A percentile compares a stretch with the other conserved stretches of the same genome.
Evolutionary conservation across 2,888 invertebrate genomes (phyloP).

Genomic region (Thera britannica): DNA sequence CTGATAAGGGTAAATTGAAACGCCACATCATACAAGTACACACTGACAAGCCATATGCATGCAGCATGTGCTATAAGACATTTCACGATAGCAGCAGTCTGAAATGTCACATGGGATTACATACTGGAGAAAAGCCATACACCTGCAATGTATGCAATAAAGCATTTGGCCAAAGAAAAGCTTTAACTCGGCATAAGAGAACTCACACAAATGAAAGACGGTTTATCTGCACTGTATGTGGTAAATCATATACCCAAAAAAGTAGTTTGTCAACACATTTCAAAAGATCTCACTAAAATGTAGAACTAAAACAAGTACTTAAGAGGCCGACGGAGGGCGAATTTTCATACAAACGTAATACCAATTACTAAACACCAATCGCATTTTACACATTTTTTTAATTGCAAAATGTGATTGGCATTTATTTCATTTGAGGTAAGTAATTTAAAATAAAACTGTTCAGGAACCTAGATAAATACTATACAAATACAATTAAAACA

Average conservation of each 20-base stretch:
- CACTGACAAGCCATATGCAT: conserved; percentile 21
- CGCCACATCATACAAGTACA: conserved; percentile 24
- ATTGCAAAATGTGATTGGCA: no score
- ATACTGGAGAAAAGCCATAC: conserved; percentile 22
- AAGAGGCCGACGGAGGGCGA: no score
- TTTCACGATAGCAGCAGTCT: conserved; percentile 20
- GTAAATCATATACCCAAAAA: conserved; percentile 22
- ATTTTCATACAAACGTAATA: no score
- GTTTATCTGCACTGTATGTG: conserved; percentile 21
- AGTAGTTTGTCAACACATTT: conserved; percentile 22
- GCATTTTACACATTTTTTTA: no score
- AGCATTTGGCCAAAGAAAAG: conserved; percentile 20
- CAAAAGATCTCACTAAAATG: conserved; percentile 7
- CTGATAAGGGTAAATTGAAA: conserved; percentile 19
- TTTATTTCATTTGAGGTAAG: no score
- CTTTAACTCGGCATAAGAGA: conserved; percentile 22
- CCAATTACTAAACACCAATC: no score
- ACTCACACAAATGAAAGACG: conserved; percentile 25
- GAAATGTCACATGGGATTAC: conserved; percentile 25
- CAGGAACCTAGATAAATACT: no score
- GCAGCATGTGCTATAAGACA: conserved; percentile 19
- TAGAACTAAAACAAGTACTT: no score
- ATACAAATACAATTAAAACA: no score
- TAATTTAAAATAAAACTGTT: no score
- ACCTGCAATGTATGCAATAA: conserved; percentile 23